These are phyloP conservation scores for Phymanthus crucifer DNA, from an alignment of 92 coral and sea anemone species.

Conservation along the genomic window DNA sequence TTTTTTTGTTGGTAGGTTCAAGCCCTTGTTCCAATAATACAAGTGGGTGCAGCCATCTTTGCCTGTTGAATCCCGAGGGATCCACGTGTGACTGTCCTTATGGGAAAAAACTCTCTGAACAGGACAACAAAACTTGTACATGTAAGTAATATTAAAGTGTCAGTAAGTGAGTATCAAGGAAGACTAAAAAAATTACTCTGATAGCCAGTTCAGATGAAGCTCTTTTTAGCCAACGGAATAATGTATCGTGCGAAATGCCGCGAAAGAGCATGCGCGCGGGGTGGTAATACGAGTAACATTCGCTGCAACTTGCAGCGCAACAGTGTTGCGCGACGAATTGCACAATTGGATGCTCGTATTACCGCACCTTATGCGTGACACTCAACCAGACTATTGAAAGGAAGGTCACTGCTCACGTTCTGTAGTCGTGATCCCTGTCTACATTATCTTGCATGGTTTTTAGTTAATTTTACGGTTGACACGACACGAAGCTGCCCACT, in stretches of 20 bases:
- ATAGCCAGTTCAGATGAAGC: too few species aligned
- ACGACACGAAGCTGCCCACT: constrained; percentile 56
- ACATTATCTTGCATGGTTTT: background rate
- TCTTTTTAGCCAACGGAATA: too few species aligned
- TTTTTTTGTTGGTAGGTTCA: constrained; percentile 46
- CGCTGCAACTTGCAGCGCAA: too few species aligned
- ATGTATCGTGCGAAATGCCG: too few species aligned
- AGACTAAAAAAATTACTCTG: too few species aligned
- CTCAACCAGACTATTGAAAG: too few species aligned
- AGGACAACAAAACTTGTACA: constrained; percentile 67
- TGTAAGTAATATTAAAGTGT: constrained; percentile 46
- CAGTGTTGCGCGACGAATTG: too few species aligned
- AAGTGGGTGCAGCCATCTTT: constrained; percentile 83
- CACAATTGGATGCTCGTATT: too few species aligned
- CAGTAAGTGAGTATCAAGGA: background rate
- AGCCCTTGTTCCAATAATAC: constrained; percentile 65
- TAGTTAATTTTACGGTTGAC: constrained; percentile 44
- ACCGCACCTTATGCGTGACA: too few species aligned
- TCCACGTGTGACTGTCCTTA: constrained; percentile 78
- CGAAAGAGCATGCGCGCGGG: too few species aligned
- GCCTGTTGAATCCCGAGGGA: constrained; percentile 73
- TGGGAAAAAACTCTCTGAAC: constrained; percentile 51
- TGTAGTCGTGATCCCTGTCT: background rate
- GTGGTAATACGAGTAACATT: too few species aligned
- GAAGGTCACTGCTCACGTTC: too few species aligned